These are phyloP conservation scores for Pseudococcus viburni DNA, from an alignment of 2,888 invertebrate genomes.

Conservation along the genomic window DNA sequence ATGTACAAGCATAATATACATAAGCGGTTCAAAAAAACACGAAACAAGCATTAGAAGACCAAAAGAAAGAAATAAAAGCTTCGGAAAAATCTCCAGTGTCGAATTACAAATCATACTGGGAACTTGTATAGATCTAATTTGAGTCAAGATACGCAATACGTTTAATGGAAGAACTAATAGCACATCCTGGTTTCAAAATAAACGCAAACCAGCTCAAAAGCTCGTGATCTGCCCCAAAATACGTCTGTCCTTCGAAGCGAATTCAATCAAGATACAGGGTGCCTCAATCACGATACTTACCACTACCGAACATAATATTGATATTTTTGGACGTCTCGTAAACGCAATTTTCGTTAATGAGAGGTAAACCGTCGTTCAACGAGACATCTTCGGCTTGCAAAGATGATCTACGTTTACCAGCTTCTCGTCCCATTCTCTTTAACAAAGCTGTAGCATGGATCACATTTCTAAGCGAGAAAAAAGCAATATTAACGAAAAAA, in stretches of 20 bases:
- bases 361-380: slow-evolving; percentile 49
- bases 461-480: slow-evolving; percentile 76
- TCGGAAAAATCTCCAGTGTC: not conserved
- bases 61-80: not conserved
- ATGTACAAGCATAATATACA: slow-evolving; percentile 56
- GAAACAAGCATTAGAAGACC: slow-evolving; percentile 31
- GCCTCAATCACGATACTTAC: slow-evolving; percentile 35
- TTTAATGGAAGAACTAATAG: too few relatives aligned
- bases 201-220: not conserved
- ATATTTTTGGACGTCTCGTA: slow-evolving; percentile 32
- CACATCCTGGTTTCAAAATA: not conserved
- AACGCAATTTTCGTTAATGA: slow-evolving; percentile 19
- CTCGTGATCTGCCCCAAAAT: not conserved
- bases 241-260: not conserved
- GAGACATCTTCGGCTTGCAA: slow-evolving; percentile 66
- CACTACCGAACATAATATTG: slow-evolving; percentile 44
- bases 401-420: slow-evolving; percentile 70
- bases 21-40: slow-evolving; percentile 47
- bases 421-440: slow-evolving; percentile 81
- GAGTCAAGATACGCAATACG: too few relatives aligned
- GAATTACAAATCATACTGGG: not conserved
- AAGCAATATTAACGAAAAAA: not conserved
- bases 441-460: slow-evolving; percentile 92
- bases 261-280: not conserved
- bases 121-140: not conserved